Percentiles rank a stretch among this genome's conserved stretches.
Conservation (phyloP, 2,888 invertebrate genomes). For the Amblyjoppa fuscipennis region DNA sequence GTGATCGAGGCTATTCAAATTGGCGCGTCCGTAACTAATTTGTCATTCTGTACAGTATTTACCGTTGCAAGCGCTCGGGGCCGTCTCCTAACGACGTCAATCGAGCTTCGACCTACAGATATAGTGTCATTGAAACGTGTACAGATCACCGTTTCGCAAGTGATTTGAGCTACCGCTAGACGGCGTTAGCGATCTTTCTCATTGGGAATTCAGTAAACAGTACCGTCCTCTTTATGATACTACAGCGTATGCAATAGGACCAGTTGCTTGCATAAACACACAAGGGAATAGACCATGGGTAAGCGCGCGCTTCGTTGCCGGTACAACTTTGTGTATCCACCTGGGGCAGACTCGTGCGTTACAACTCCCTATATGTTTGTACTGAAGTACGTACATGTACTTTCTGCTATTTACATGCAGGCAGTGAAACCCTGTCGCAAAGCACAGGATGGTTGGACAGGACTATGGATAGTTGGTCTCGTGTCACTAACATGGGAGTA, state of each 20-base stretch:
- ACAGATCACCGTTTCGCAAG: slow-evolving; percentile 7
- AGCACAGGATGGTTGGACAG: slow-evolving; percentile 25
- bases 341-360: slow-evolving; percentile 12
- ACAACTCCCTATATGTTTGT: neutral
- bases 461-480: slow-evolving; percentile 12
- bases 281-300: slow-evolving; percentile 10
- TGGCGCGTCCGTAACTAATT: neutral
- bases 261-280: slow-evolving; percentile 22
- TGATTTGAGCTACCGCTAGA: neutral
- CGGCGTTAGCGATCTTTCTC: slow-evolving; percentile 8
- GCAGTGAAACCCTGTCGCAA: slow-evolving; percentile 30
- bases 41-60: neutral
- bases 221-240: neutral
- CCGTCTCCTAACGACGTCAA: neutral
- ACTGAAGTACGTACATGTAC: neutral
- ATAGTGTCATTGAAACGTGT: neutral
- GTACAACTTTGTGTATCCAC: slow-evolving; percentile 29
- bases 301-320: slow-evolving; percentile 1
- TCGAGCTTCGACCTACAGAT: neutral
- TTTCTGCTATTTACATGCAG: slow-evolving; percentile 13
- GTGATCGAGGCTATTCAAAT: neutral
- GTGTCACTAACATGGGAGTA: slow-evolving; percentile 4
- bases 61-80: neutral
- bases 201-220: slow-evolving; percentile 7
- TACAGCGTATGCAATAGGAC: neutral